A percentile compares a stretch with the other conserved stretches of the same genome.
Conservation (phyloP, 2,888 invertebrate species). For the Diabrotica balteata region DNA sequence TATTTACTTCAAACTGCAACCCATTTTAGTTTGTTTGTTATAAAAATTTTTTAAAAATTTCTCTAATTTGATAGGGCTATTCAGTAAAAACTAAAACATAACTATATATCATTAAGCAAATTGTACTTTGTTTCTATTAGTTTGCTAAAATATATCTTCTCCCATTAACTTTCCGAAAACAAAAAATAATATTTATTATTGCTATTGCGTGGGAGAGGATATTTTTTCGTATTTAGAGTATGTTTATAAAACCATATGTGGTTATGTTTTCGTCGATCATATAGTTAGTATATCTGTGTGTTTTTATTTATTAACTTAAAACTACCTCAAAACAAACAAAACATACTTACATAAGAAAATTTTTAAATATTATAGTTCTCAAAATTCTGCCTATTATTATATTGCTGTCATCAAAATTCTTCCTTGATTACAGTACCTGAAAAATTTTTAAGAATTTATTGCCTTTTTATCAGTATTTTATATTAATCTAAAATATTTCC, state of each 20-base stretch:
- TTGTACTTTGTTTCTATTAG: conserved; percentile 32
- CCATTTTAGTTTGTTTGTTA: conserved; percentile 35
- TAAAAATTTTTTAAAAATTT: conserved; percentile 44
- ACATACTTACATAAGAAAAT: neutral
- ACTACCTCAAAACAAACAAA: neutral
- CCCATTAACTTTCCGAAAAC: conserved; percentile 44
- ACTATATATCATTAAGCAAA: conserved; percentile 25
- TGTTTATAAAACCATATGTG: neutral
- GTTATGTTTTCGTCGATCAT: too few relatives aligned
- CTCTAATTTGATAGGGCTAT: conserved; percentile 39
- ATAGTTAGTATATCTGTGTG: too few relatives aligned
- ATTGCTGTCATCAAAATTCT: too few relatives aligned
- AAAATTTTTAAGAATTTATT: too few relatives aligned
- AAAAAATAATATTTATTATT: conserved; percentile 52
- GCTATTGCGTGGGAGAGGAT: conserved; percentile 55
- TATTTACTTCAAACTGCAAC: conserved; percentile 30
- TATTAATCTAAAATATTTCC: too few relatives aligned
- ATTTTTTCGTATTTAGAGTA: conserved; percentile 31
- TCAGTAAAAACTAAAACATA: conserved; percentile 36
- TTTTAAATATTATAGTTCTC: too few relatives aligned
- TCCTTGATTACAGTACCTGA: too few relatives aligned
- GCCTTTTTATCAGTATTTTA: too few relatives aligned
- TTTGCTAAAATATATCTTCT: conserved; percentile 43
- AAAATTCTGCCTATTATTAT: too few relatives aligned
- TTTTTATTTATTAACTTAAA: neutral